Percentiles rank a stretch among this genome's conserved stretches.
Conservation (phyloP, 2,888 invertebrate species). For the Meiosimyza decipiens region DNA sequence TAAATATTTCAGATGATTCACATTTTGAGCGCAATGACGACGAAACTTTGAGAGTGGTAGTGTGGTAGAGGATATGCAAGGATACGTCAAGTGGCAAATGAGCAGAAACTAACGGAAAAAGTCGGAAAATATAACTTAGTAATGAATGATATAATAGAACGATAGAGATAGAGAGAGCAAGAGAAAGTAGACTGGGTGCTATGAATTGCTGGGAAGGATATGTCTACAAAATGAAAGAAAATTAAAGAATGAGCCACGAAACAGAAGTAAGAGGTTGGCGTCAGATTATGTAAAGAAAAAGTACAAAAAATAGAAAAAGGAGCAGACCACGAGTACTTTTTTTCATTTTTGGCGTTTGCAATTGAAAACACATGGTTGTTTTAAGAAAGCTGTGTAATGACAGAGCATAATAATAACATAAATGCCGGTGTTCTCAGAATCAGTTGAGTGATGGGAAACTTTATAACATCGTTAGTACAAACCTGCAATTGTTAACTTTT, state of each 20-base stretch:
- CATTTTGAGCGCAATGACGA: conserved; percentile 21
- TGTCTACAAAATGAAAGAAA: neutral
- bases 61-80: conserved; percentile 15
- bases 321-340: neutral
- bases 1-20: conserved; percentile 41
- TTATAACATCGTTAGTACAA: too few species aligned
- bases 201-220: neutral
- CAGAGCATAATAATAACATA: too few species aligned
- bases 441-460: too few species aligned
- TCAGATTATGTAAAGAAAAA: conserved; percentile 18
- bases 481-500: too few species aligned
- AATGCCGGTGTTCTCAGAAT: too few species aligned
- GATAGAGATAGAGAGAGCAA: too few species aligned
- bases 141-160: too few species aligned
- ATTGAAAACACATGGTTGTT: conserved; percentile 5
- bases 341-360: too few species aligned
- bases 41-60: neutral
- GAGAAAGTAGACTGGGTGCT: too few species aligned
- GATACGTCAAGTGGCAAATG: neutral
- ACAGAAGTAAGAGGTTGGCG: conserved; percentile 11
- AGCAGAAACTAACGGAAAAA: too few species aligned
- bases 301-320: neutral
- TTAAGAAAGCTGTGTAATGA: neutral
- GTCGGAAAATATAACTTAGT: too few species aligned
- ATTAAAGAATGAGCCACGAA: neutral